Percentiles rank a stretch among this genome's conserved stretches.
Evolutionary conservation across 2,888 invertebrate species (phyloP).

Genomic region (Hypomecis punctinalis): DNA sequence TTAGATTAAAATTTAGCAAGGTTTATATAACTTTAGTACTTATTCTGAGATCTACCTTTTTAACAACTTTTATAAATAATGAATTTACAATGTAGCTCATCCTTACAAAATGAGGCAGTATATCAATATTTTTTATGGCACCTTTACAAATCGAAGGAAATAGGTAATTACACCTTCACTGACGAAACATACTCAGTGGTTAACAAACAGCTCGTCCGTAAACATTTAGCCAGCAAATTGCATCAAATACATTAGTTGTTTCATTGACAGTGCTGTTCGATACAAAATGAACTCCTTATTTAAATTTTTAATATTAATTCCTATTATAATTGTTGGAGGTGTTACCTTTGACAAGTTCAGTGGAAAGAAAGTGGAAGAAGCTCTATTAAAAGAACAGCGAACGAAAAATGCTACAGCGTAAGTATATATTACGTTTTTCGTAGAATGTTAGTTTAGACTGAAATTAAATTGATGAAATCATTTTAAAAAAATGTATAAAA

Average conservation of each 20-base stretch:
- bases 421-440: slow-evolving; percentile 41
- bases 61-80: too few relatives aligned
- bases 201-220: slow-evolving; percentile 35
- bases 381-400: slow-evolving; percentile 50
- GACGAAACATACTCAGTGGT: slow-evolving; percentile 42
- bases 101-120: slow-evolving; percentile 8
- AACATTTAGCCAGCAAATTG: slow-evolving; percentile 39
- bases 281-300: slow-evolving; percentile 55
- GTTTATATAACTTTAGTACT: too few relatives aligned
- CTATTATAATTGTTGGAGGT: slow-evolving; percentile 50
- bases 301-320: slow-evolving; percentile 52
- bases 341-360: slow-evolving; percentile 61
- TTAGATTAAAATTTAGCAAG: too few relatives aligned
- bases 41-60: too few relatives aligned
- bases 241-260: slow-evolving; percentile 41
- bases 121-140: slow-evolving; percentile 7
- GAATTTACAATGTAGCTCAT: too few relatives aligned
- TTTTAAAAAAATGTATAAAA: too few relatives aligned
- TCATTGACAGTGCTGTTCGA: slow-evolving; percentile 23
- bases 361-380: slow-evolving; percentile 60
- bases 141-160: slow-evolving; percentile 40
- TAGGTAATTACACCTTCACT: slow-evolving; percentile 38
- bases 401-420: slow-evolving; percentile 58
- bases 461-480: too few relatives aligned
- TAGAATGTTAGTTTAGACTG: background rate